Base-by-base conservation (phyloP, 1,140 invertebrate species). In the Charaxes varanes region DNA sequence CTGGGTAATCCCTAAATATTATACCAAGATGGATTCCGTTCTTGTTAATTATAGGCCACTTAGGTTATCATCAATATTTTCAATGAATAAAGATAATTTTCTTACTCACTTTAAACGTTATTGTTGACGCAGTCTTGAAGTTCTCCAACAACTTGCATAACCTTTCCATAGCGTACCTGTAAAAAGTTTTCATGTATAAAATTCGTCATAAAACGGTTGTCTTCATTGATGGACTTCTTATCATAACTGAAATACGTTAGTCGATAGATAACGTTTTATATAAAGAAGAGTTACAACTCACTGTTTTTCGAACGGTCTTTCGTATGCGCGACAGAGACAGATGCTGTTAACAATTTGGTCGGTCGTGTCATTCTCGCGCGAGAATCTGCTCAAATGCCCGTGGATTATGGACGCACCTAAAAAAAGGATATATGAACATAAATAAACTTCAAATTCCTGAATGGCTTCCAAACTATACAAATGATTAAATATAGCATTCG, bases 111-210 rank as follows among this genome's bases (percentile, higher is more conserved):
- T 81, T 78, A 44, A 81, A 77, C 14, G 60, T 67, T 32, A 77
- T 77, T n/a, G 61, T 67, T 2, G 77, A 78, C n/a, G 70, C 73
- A 4, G 60, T 62, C 49, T 74, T 81, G 53, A 71, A 78, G 21
- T 70, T 78, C 37, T 81, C 77, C 27, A 81, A 40, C 17, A 81
- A 58, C 38, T 66, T 72, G 41, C 58, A 72, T 32, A 78, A 67
- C 38, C 73, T 58, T 22, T 81, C 77, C 22, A 77, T 52, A 0
- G 77, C 77, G 16, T 65, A 62, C 27, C 77, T 81, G 51, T 6
- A 54, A 57, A 42, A 35, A n/a, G n/a, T n/a, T n/a, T n/a, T n/a
- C n/a, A 23, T 13, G 36, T 30, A 21, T 16, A 32, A 40, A 7
- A 40, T 6, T 24, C 30, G 10, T 31, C 5, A 8, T 38, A 2